A percentile compares a stretch with the other conserved stretches of the same genome.
Conservation (phyloP, 2,113 vertebrate genomes). For the Forbesichthys papilliferus region DNA sequence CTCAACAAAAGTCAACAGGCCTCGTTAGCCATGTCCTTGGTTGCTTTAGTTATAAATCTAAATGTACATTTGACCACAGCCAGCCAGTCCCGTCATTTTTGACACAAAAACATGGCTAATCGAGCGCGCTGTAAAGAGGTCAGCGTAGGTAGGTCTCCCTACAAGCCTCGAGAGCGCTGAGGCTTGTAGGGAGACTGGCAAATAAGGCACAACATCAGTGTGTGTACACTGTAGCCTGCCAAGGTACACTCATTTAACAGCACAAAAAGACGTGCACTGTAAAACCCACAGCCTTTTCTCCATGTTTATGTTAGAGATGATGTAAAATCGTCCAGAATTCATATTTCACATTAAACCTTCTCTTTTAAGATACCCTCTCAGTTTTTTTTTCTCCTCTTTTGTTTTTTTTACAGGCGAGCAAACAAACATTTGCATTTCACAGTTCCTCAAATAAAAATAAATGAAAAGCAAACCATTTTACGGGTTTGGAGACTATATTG, state of each 20-base stretch:
- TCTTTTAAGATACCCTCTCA: slow-evolving; percentile 58
- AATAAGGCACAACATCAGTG: slow-evolving; percentile 69
- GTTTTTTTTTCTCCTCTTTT: slow-evolving; percentile 25
- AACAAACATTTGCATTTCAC: slow-evolving; percentile 80
- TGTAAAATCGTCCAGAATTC: slow-evolving; percentile 76
- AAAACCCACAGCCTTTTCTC: slow-evolving; percentile 40
- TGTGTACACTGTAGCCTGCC: slow-evolving; percentile 70
- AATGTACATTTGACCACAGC: slow-evolving; percentile 62
- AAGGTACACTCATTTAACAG: slow-evolving; percentile 77
- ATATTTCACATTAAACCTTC: slow-evolving; percentile 73
- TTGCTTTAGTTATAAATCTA: slow-evolving; percentile 74
- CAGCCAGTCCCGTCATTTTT: slow-evolving; percentile 69
- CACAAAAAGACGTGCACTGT: slow-evolving; percentile 65
- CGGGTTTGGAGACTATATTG: slow-evolving; percentile 69
- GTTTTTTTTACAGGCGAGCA: slow-evolving; percentile 55
- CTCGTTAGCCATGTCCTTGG: slow-evolving; percentile 75
- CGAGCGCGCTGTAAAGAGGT: slow-evolving; percentile 73
- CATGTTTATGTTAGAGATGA: slow-evolving; percentile 73
- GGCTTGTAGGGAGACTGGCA: slow-evolving; percentile 73
- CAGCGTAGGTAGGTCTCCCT: slow-evolving; percentile 57
- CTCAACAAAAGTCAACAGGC: slow-evolving; percentile 69
- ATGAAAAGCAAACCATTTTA: slow-evolving; percentile 75
- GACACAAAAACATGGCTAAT: slow-evolving; percentile 72
- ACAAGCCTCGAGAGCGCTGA: slow-evolving; percentile 74
- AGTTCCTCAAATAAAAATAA: slow-evolving; percentile 72